Base-by-base conservation (phyloP, 2,797 vertebrate genomes). In the Girardinus metallicus region DNA sequence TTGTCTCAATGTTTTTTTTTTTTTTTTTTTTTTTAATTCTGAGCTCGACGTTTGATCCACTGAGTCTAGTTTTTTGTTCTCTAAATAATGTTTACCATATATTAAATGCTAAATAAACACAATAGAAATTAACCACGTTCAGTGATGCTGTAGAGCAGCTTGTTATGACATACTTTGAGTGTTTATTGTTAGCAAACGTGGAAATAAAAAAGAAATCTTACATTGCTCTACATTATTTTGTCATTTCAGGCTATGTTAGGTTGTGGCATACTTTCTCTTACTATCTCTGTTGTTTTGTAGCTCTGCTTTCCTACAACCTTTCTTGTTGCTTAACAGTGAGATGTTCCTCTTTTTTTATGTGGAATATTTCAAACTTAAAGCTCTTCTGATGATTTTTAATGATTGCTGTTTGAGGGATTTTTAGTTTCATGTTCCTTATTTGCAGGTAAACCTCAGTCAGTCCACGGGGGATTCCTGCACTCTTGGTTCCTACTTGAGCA, bases 401-500 rank as follows among this genome's bases (percentile, higher is more conserved):
- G 21, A 12, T 41, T n/a, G 34, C 34, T 2, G 31, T 80, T 15
- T 66, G 15, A 34, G 21, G 15, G 4, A 15, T 64, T 47, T 77
- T 60, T 66, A 2, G 23, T 86, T 89, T 83, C n/a, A 62, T 84
- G 74, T 85, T 83, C 76, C 29, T 72, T 81, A 12, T 83, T 77
- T 83, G 15, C 85, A 97, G 97, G 95, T 94, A 41, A 91, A 80
- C 0, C 0, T 85, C 23, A 68, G 80, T 6, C 73, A 84, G 0
- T 1, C 74, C 62, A 92, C 83, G 5, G 90, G 82, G 0, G 94
- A 95, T 73, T 92, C 91, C 70, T 97, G 97, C 23, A 89, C 96
- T 85, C 89, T 99, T 73, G 97, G 97, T 0, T 80, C 95, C 0
- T 99, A 98, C 89, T 91, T 99, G 91, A 96, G 97, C 89, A 96